Evolutionary conservation across 2,888 invertebrate species (phyloP).

Genomic region (Dromius quadrimaculatus): DNA sequence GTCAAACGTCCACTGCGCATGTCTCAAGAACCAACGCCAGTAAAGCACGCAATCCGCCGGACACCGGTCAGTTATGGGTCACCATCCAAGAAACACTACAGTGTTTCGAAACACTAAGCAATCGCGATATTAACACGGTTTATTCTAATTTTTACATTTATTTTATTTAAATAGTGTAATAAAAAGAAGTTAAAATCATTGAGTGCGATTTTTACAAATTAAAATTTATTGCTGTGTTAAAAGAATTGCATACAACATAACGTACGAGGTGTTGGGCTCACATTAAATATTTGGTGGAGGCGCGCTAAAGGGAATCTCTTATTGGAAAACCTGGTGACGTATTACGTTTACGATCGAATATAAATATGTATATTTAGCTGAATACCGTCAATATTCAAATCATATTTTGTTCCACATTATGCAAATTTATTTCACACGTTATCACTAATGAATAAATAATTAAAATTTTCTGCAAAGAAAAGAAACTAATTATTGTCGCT

Average conservation of each 20-base stretch:
- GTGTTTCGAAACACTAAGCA: no score
- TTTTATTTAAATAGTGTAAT: no score
- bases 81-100: background rate
- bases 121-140: no score
- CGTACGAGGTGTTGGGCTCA: background rate
- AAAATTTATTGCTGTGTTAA: no score
- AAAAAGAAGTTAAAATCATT: no score
- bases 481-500: no score
- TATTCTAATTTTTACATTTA: no score
- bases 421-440: constrained; percentile 14
- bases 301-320: background rate
- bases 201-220: no score
- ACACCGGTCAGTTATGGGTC: constrained; percentile 59
- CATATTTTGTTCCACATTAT: constrained; percentile 17
- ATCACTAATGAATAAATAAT: no score
- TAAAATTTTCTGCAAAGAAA: no score
- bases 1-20: constrained; percentile 29
- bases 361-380: constrained; percentile 25
- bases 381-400: constrained; percentile 14
- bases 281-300: background rate
- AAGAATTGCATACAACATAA: constrained; percentile 26
- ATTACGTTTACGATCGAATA: constrained; percentile 29
- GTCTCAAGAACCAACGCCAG: constrained; percentile 20
- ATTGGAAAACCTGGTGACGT: constrained; percentile 26
- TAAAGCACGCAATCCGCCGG: constrained; percentile 53